Conservation (phyloP, 2,888 invertebrate genomes). For the Alloplasta piceator region DNA sequence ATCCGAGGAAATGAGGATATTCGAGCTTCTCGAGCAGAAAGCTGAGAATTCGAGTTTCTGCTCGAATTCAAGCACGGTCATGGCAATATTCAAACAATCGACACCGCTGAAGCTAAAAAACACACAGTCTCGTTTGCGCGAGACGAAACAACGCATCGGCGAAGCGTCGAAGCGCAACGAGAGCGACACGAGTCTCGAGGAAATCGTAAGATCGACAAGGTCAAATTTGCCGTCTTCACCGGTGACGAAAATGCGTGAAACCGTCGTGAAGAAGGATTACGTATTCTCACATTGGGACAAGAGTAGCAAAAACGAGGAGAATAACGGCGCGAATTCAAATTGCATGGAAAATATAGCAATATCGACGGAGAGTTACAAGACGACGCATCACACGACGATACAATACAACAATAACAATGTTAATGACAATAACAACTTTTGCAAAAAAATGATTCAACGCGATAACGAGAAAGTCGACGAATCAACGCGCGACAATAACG, state of each 20-base stretch:
- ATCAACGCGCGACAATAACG: too few relatives aligned
- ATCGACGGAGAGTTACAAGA: constrained; percentile 52
- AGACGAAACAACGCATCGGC: constrained; percentile 77
- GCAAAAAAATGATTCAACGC: constrained; percentile 4
- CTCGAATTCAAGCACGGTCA: constrained; percentile 87
- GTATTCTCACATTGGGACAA: constrained; percentile 61
- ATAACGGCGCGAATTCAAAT: constrained; percentile 35
- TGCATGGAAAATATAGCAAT: constrained; percentile 36
- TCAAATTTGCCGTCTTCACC: constrained; percentile 62
- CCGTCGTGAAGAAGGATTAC: constrained; percentile 55
- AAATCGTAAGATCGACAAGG: constrained; percentile 65
- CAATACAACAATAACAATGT: constrained; percentile 58
- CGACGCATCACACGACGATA: constrained; percentile 54
- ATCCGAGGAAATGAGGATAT: constrained; percentile 88
- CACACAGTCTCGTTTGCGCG: constrained; percentile 55
- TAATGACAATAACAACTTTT: constrained; percentile 9
- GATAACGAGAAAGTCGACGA: background rate
- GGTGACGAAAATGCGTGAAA: constrained; percentile 56
- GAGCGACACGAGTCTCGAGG: constrained; percentile 64
- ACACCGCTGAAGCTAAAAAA: constrained; percentile 76
- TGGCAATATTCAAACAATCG: constrained; percentile 84
- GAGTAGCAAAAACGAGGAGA: constrained; percentile 49
- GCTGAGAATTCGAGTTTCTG: constrained; percentile 89
- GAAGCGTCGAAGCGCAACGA: constrained; percentile 9
- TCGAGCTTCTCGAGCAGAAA: constrained; percentile 91